Percentiles rank a stretch among this genome's conserved stretches.
phyloP scores from a whole-genome alignment of 2,113 vertebrate genomes.

The Microcebus ravelobensis region DNA sequence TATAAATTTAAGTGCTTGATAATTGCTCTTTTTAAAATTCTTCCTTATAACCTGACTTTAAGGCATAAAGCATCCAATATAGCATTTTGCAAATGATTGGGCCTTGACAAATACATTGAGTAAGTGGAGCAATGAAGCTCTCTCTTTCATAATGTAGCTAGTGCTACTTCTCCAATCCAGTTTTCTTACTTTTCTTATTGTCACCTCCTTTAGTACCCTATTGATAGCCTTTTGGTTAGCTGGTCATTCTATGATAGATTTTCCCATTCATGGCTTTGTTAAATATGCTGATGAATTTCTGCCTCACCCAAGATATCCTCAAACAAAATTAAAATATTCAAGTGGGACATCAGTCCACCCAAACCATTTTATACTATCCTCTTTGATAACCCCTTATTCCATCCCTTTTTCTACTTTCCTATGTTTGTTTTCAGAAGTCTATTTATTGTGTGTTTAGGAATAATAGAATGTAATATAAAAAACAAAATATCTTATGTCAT shows the following conservation, averaged over 20 bases:
- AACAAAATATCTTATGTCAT: background rate
- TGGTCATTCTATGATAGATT: background rate
- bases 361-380: background rate
- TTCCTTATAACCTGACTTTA: background rate
- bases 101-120: background rate
- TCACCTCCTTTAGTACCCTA: background rate
- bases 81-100: background rate
- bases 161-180: background rate
- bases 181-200: background rate
- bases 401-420: background rate
- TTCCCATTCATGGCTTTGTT: background rate
- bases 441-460: background rate
- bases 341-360: background rate
- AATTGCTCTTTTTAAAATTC: background rate
- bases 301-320: background rate
- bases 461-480: background rate
- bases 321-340: constrained; percentile 25
- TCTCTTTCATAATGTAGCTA: background rate
- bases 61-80: background rate
- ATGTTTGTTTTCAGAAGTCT: background rate
- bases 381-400: background rate
- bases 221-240: background rate
- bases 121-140: background rate
- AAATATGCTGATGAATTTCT: background rate
- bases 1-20: background rate